These are phyloP conservation scores for Cryptoprocta ferox DNA, from an alignment of 2,797 vertebrate genomes.

Conservation along the genomic window DNA sequence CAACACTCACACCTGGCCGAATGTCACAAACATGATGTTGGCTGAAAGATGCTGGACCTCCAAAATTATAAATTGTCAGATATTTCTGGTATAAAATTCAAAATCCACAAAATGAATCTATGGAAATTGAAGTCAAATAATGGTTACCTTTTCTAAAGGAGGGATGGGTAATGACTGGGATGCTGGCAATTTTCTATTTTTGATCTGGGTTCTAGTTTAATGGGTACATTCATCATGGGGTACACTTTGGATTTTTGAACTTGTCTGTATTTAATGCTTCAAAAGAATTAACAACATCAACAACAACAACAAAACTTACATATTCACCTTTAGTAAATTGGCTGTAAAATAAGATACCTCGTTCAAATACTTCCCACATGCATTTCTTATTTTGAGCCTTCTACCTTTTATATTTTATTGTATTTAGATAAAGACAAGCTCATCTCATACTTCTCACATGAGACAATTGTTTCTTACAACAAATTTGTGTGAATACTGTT, in stretches of 20 bases:
- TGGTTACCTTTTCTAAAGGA: neutral
- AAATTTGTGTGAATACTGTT: neutral
- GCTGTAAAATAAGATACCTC: neutral
- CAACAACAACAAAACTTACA: neutral
- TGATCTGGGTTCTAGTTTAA: neutral
- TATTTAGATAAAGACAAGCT: neutral
- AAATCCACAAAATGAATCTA: neutral
- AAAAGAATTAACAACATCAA: neutral
- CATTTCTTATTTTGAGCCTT: neutral
- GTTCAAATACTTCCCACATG: neutral
- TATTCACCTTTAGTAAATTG: neutral
- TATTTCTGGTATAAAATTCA: neutral
- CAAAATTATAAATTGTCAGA: neutral
- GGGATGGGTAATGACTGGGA: fast-evolving
- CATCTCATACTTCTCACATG: neutral
- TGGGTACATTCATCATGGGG: neutral
- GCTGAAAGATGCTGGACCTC: neutral
- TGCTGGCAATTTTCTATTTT: neutral
- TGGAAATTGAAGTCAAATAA: neutral
- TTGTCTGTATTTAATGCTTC: neutral
- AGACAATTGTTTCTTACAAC: neutral
- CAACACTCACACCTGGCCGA: neutral
- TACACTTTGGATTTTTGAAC: neutral
- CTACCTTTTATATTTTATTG: neutral
- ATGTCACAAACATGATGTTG: neutral